Conservation (phyloP, 2,797 vertebrate species). For the Phrynocephalus forsythii region DNA sequence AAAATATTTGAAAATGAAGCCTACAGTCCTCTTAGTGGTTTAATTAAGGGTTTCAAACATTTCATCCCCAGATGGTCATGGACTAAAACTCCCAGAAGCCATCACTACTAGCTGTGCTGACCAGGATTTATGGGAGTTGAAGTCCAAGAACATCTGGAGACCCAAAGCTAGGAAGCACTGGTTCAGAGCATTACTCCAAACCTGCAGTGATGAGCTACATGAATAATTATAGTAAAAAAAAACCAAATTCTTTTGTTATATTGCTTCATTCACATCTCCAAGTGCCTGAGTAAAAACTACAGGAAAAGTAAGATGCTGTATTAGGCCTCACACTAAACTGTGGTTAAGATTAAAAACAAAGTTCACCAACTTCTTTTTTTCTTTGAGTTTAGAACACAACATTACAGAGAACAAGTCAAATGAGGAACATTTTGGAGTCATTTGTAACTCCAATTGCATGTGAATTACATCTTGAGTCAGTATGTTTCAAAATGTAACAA, state of each 20-base stretch:
- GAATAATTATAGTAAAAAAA: neutral
- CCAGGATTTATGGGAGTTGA: too few relatives aligned
- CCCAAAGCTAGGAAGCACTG: neutral
- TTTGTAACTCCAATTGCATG: too few relatives aligned
- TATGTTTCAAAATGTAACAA: neutral
- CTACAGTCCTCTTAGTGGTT: neutral
- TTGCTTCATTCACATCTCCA: neutral
- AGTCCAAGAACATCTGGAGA: too few relatives aligned
- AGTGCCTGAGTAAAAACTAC: neutral
- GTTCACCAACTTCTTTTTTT: neutral
- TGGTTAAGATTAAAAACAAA: neutral
- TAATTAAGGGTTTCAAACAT: too few relatives aligned
- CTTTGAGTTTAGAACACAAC: neutral
- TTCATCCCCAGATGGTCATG: too few relatives aligned
- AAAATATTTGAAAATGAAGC: conserved; percentile 6
- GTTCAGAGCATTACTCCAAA: neutral
- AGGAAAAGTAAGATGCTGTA: neutral
- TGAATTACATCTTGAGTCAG: neutral
- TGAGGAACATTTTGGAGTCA: neutral
- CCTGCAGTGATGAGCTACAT: neutral
- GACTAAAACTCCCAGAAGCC: too few relatives aligned
- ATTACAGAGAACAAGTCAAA: neutral
- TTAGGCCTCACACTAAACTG: neutral
- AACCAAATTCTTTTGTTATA: neutral
- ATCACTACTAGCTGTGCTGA: too few relatives aligned